These are phyloP conservation scores for Stenopsyche tienmushanensis DNA, from an alignment of 1,140 invertebrate species.

Conservation along the genomic window DNA sequence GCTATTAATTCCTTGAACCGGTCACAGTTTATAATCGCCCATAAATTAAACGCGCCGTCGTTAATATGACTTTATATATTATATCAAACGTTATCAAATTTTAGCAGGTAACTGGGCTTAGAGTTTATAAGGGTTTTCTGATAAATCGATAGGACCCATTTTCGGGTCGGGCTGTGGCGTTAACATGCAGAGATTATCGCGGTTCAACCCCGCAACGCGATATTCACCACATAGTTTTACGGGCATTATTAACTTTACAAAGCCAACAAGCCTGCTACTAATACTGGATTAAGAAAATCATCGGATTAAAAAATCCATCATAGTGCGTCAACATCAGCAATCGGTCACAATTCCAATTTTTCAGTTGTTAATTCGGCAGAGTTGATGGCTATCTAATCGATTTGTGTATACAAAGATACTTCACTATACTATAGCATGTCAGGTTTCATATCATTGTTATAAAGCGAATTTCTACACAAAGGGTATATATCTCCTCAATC, in stretches of 20 bases:
- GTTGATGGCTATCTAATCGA: too few relatives aligned
- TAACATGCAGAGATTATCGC: conserved; percentile 28
- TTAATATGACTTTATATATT: conserved; percentile 28
- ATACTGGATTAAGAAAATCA: not conserved
- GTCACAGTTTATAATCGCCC: not conserved
- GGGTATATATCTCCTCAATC: too few relatives aligned
- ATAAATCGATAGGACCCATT: conserved; percentile 23
- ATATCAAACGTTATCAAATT: conserved; percentile 31
- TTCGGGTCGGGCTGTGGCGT: conserved; percentile 5
- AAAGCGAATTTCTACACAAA: too few relatives aligned
- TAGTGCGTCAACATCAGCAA: too few relatives aligned
- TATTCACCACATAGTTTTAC: conserved; percentile 12
- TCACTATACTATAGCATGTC: too few relatives aligned
- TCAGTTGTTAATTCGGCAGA: too few relatives aligned
- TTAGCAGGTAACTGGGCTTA: conserved; percentile 25
- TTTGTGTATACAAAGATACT: too few relatives aligned
- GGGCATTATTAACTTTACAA: conserved; percentile 9
- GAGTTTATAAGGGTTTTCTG: conserved; percentile 27
- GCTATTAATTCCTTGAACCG: not conserved
- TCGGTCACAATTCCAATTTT: too few relatives aligned
- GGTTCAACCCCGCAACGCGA: conserved; percentile 9
- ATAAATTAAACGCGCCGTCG: conserved; percentile 12
- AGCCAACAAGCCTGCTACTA: conserved; percentile 2
- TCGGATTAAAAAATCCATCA: too few relatives aligned
- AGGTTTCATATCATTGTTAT: too few relatives aligned